These are phyloP conservation scores for Clarias pachynema DNA, from an alignment of 2,797 vertebrate genomes.

Conservation along the genomic window DNA sequence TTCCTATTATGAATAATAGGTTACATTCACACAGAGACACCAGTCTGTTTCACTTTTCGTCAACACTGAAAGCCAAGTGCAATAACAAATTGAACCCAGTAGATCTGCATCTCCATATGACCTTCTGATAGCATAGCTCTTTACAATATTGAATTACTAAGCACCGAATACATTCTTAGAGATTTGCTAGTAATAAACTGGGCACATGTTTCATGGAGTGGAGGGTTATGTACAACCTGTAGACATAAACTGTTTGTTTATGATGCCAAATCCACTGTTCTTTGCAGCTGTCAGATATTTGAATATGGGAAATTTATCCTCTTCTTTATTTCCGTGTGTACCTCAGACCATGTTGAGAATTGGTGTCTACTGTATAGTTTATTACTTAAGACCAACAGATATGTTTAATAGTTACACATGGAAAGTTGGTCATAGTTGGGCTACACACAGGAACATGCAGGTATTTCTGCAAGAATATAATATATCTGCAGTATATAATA, in stretches of 20 bases:
- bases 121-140: constrained; percentile 49
- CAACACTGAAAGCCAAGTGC: constrained; percentile 68
- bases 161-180: constrained; percentile 32
- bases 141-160: constrained; percentile 35
- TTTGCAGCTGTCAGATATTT: constrained; percentile 33
- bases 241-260: constrained; percentile 32
- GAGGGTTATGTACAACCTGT: constrained; percentile 34
- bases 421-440: background rate
- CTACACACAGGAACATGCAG: background rate
- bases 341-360: background rate
- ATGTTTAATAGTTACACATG: background rate
- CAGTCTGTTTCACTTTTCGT: constrained; percentile 55
- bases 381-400: background rate
- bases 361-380: background rate
- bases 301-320: constrained; percentile 29
- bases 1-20: constrained; percentile 11
- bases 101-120: constrained; percentile 69
- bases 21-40: constrained; percentile 36
- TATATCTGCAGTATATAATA: too few relatives aligned
- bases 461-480: background rate
- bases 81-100: constrained; percentile 72
- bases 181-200: constrained; percentile 25
- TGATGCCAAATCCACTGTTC: constrained; percentile 27
- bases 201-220: constrained; percentile 4
- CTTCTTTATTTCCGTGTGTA: background rate